Percentiles rank a stretch among this genome's conserved stretches.
phyloP scores from a whole-genome alignment of 2,113 vertebrate species.

The Sphaerodactylus townsendi region DNA sequence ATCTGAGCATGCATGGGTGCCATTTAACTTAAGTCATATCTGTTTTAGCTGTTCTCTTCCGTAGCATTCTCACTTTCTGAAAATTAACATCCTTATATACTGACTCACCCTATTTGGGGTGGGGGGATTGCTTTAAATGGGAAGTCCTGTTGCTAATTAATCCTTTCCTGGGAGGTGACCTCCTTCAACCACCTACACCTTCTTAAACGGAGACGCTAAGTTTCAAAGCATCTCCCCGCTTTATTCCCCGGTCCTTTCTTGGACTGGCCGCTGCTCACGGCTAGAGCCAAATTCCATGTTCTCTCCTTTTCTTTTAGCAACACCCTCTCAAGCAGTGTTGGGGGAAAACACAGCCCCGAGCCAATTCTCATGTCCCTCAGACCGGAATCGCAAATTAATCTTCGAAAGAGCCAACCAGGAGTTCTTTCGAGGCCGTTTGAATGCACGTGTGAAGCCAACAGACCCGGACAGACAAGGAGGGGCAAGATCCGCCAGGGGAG shows the following conservation, averaged over 20 bases:
- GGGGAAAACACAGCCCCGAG: background rate
- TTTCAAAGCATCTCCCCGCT: background rate
- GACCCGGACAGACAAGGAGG: too few species aligned
- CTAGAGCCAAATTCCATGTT: background rate
- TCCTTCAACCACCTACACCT: background rate
- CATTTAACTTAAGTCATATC: background rate
- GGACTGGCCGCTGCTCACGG: background rate
- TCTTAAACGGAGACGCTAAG: background rate
- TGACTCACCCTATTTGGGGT: background rate
- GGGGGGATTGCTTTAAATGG: background rate
- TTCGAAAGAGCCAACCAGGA: conserved; percentile 10
- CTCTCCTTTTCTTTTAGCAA: background rate
- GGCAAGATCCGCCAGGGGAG: too few species aligned
- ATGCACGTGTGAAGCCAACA: too few species aligned
- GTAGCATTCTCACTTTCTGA: too few species aligned
- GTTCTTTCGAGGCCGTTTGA: too few species aligned
- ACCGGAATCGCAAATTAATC: background rate
- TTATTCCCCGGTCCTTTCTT: background rate
- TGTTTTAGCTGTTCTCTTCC: background rate
- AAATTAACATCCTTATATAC: background rate
- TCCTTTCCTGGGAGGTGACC: background rate
- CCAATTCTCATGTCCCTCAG: conserved; percentile 3
- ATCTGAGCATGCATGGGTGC: too few species aligned
- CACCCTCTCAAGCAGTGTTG: background rate
- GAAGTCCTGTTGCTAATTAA: background rate